A percentile compares a stretch with the other conserved stretches of the same genome.
These are phyloP conservation scores for Anastrepha ludens DNA, from an alignment of 1,140 invertebrate genomes.

Conservation along the genomic window DNA sequence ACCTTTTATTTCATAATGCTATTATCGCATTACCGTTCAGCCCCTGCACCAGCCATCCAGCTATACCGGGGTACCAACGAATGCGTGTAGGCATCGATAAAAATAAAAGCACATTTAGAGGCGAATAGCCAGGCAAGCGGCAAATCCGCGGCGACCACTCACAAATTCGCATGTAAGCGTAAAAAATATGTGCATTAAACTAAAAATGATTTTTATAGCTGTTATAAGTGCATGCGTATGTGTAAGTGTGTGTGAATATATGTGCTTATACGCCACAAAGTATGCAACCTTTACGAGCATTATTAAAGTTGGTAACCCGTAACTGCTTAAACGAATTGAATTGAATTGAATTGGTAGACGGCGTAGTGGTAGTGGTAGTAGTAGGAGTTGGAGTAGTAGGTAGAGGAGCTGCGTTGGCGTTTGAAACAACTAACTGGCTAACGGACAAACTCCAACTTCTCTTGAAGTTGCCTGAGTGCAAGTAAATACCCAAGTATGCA, in stretches of 20 bases:
- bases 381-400: no score
- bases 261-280: neutral
- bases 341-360: neutral
- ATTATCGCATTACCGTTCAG: neutral
- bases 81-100: neutral
- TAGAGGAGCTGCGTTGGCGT: no score
- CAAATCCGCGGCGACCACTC: neutral
- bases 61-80: neutral
- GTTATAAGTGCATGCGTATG: no score
- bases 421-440: no score
- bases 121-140: neutral
- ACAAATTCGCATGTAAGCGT: neutral
- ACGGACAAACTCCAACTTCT: no score
- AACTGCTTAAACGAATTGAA: neutral
- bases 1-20: neutral
- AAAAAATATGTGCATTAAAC: neutral
- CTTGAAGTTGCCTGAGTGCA: no score
- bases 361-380: no score
- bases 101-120: constrained; percentile 18
- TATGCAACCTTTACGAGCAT: neutral
- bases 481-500: no score
- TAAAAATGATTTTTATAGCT: neutral
- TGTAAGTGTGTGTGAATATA: no score
- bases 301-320: neutral
- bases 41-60: neutral